phyloP scores from a whole-genome alignment of 2,113 vertebrate genomes.

The Epinephelus lanceolatus region DNA sequence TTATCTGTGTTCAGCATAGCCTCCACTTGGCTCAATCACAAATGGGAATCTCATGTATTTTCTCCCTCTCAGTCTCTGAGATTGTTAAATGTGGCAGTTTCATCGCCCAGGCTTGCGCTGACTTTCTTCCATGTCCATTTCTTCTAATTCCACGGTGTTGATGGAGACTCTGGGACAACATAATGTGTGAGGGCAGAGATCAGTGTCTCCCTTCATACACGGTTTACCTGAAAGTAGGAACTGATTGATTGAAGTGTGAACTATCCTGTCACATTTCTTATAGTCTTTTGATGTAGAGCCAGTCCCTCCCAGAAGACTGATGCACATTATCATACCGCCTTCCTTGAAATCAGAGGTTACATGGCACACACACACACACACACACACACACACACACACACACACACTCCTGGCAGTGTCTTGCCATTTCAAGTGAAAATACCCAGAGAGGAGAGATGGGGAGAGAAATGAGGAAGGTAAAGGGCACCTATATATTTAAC shows the following conservation, averaged over 20 bases:
- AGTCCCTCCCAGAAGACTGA: conserved; percentile 26
- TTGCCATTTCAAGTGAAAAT: conserved; percentile 37
- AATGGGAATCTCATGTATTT: conserved; percentile 23
- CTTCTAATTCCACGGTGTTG: conserved; percentile 18
- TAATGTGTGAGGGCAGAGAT: conserved; percentile 6
- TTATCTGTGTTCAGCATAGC: neutral
- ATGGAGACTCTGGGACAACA: conserved; percentile 15
- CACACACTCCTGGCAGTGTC: neutral
- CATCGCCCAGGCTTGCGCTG: neutral
- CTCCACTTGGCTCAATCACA: conserved; percentile 4
- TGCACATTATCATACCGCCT: conserved; percentile 23
- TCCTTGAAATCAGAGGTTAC: conserved; percentile 24
- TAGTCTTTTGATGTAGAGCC: conserved; percentile 48
- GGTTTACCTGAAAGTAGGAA: conserved; percentile 26
- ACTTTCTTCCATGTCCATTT: conserved; percentile 14
- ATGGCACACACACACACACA: neutral
- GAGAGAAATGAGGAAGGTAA: conserved; percentile 19
- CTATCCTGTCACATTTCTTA: conserved; percentile 32
- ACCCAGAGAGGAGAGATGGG: conserved; percentile 13
- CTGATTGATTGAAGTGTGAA: conserved; percentile 45
- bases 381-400: neutral
- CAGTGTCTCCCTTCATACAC: conserved; percentile 13
- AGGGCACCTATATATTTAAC: neutral
- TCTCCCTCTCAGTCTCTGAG: neutral
- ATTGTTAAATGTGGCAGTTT: conserved; percentile 10